A percentile compares a stretch with the other conserved stretches of the same genome.
Evolutionary conservation across 2,888 invertebrate genomes (phyloP).

Genomic region (Fragum whitleyi): DNA sequence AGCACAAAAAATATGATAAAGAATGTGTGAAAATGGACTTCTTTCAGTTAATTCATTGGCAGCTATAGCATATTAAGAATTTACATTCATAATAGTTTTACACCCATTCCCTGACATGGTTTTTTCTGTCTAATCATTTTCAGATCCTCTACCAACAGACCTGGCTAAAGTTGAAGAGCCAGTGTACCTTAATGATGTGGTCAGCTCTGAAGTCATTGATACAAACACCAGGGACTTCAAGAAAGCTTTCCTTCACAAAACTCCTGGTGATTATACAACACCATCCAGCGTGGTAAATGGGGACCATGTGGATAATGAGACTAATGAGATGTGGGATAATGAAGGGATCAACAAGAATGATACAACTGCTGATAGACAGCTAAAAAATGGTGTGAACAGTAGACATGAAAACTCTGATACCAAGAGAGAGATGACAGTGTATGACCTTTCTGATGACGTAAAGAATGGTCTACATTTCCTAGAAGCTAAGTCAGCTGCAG

Average conservation of each 20-base stretch:
- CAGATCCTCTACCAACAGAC: slow-evolving; percentile 81
- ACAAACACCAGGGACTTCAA: slow-evolving; percentile 42
- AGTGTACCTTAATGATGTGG: slow-evolving; percentile 76
- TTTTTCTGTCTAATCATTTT: background rate
- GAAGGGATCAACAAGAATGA: background rate
- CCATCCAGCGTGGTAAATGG: background rate
- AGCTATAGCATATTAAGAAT: no score
- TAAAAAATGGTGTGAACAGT: background rate
- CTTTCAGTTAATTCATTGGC: no score
- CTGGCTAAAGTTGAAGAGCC: slow-evolving; percentile 69
- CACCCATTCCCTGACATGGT: no score
- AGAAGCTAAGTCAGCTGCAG: background rate
- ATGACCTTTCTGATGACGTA: background rate
- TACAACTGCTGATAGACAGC: background rate
- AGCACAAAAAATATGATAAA: no score
- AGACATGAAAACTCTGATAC: background rate
- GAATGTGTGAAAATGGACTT: no score
- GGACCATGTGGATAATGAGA: background rate
- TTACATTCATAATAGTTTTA: no score
- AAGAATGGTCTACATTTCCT: background rate
- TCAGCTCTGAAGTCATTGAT: slow-evolving; percentile 77
- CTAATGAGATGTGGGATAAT: slow-evolving; percentile 3
- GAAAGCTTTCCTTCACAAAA: background rate
- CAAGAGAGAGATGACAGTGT: background rate
- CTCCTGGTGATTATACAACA: background rate